Conservation (phyloP, 2,113 vertebrate species). For the Empidonax alnorum region DNA sequence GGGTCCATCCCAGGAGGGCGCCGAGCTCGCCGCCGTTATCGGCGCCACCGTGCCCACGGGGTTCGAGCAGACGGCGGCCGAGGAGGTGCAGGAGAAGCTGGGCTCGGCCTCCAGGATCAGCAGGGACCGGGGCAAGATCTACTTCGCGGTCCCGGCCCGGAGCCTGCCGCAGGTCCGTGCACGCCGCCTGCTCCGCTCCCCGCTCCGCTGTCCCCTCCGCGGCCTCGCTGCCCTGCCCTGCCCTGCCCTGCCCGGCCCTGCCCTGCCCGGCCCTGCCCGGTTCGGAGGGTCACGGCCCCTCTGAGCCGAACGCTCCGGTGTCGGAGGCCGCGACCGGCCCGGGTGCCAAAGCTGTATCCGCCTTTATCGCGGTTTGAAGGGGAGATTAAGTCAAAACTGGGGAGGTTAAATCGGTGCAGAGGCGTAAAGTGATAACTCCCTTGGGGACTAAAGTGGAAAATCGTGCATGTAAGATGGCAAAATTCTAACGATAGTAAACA, state of each 20-base stretch:
- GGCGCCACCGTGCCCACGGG: conserved; percentile 96
- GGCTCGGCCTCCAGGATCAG: conserved; percentile 83
- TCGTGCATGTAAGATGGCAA: accelerated
- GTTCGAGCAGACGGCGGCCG: conserved; percentile 91
- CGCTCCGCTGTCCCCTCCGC: too few relatives aligned
- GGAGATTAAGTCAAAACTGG: accelerated
- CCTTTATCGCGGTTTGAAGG: background rate
- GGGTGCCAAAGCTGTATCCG: background rate
- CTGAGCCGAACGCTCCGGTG: background rate
- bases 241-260: background rate
- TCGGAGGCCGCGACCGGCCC: background rate
- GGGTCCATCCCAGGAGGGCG: background rate
- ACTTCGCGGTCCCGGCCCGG: conserved; percentile 87
- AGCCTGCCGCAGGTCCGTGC: conserved; percentile 80
- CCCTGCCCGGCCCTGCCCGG: too few relatives aligned
- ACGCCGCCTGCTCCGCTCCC: background rate
- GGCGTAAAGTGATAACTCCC: accelerated
- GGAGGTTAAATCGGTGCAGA: accelerated
- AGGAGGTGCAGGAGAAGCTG: conserved; percentile 92
- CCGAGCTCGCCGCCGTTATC: conserved; percentile 75
- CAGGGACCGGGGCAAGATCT: conserved; percentile 93
- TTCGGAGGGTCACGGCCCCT: background rate
- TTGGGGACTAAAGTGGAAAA: accelerated
- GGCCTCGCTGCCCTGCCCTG: background rate
- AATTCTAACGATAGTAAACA: accelerated